A percentile compares a stretch with the other conserved stretches of the same genome.
phyloP scores from a whole-genome alignment of 2,113 vertebrate genomes.

The Tretioscincus oriximinensis region DNA sequence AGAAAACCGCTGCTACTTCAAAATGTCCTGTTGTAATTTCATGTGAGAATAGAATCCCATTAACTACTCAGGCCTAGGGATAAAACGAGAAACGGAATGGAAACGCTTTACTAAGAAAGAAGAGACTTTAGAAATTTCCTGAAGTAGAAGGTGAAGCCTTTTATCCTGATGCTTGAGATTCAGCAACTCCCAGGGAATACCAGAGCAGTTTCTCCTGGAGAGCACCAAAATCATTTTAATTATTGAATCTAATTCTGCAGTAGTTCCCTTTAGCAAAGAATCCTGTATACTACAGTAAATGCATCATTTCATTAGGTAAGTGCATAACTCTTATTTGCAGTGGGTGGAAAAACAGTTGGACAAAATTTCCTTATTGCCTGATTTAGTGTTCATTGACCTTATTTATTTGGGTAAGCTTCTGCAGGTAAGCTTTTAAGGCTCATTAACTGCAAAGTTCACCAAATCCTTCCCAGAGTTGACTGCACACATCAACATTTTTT shows the following conservation, averaged over 20 bases:
- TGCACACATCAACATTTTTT: not conserved
- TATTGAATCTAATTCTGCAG: not conserved
- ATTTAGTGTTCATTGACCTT: conserved; percentile 11
- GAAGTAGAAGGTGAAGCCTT: not conserved
- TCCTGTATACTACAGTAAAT: not conserved
- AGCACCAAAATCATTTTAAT: not conserved
- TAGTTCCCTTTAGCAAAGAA: not conserved
- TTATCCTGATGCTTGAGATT: not conserved
- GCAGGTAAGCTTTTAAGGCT: not conserved
- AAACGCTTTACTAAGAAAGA: too few relatives aligned
- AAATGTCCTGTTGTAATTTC: not conserved
- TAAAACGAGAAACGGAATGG: not conserved
- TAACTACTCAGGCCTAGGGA: not conserved
- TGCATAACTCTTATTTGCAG: not conserved
- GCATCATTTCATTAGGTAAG: not conserved
- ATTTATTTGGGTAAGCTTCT: not conserved
- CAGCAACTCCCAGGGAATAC: not conserved
- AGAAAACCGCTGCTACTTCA: too few relatives aligned
- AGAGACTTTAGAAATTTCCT: not conserved
- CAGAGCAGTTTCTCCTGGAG: not conserved
- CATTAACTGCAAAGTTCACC: conserved; percentile 5
- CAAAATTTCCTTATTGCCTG: conserved; percentile 5
- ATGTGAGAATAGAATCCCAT: not conserved
- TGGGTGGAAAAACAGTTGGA: not conserved
- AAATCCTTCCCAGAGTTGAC: not conserved